Base-by-base conservation (phyloP, 30 jellyfish, hydroid and myxozoan genomes). In the Pseudorhiza aurosa region DNA sequence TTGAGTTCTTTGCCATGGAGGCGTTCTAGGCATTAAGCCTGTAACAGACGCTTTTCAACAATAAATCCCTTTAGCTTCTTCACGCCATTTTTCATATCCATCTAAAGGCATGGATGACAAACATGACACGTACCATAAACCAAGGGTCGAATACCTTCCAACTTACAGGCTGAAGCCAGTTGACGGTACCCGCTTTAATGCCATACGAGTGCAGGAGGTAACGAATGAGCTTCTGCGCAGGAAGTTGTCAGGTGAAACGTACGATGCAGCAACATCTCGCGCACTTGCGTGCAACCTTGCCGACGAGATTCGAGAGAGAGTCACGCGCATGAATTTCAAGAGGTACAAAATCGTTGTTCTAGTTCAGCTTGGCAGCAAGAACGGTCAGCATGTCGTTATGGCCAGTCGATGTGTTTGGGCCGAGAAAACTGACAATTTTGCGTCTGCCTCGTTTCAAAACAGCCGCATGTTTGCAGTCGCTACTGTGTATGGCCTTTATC, bases 401-500 rank as follows among this genome's bases (percentile, higher is more conserved):
- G 96, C 96, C 24, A 85, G 96, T 65, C 64, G 96, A 17, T 85
- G 96, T 43, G 80, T 85, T n/a, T 85, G 96, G 96, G 91, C 85
- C 2, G 90, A 75, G 33, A 75, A 85, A 55, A 75, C 89, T 4
- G 96, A 85, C 84, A 75, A 85, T 55, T 85, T 62, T 56, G 88
- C 96, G 2, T 43, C 83, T 22, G 88, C 78, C 67, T 27, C 84
- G 78, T 85, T 62, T 46, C 81, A 75, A 35, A 75, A 69, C 47
- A 56, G 68, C 31, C 37, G 32, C 15, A 28, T 74, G 47, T 85
- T 74, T 75, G 96, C 87, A 5, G 76, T 70, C 29, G 96, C 84
- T 10, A 60, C 87, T 4, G 88, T 75, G 5, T 74, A 27, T 49
- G 96, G 83, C 26, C 44, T 85, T n/a, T 85, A 85, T 58, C 59